Evolutionary conservation across 1,140 invertebrate species (phyloP).

Genomic region (Mercenaria mercenaria): DNA sequence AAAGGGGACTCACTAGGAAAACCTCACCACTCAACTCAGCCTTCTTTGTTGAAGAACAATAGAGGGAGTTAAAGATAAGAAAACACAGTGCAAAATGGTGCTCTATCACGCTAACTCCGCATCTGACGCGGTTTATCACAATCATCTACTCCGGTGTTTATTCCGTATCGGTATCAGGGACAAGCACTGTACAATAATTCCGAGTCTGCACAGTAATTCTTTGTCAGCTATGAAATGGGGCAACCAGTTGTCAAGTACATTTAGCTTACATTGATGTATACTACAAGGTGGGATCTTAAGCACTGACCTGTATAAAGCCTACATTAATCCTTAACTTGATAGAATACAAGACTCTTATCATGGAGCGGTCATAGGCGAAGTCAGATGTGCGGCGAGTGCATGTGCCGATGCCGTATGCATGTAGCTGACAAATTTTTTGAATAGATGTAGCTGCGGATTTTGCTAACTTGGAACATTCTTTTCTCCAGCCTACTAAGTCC

Average conservation of each 20-base stretch:
- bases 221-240: not conserved
- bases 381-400: not conserved
- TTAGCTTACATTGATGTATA: not conserved
- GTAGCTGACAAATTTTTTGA: not conserved
- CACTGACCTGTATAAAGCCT: no score
- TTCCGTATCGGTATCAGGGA: not conserved
- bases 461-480: not conserved
- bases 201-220: constrained; percentile 21
- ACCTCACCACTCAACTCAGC: constrained; percentile 16
- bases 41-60: constrained; percentile 2
- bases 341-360: not conserved
- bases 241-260: not conserved
- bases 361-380: not conserved
- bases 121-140: not conserved
- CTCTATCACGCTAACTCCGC: not conserved
- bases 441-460: not conserved
- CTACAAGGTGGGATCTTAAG: not conserved
- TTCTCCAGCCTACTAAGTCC: constrained; percentile 36
- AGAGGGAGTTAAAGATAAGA: constrained; percentile 20
- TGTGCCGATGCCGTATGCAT: not conserved
- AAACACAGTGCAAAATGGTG: not conserved
- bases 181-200: not conserved
- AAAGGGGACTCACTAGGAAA: constrained; percentile 36
- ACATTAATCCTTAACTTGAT: not conserved
- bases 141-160: not conserved